Base-by-base conservation (phyloP, 2,888 invertebrate species). In the Scaptomyza cyrtandrae region DNA sequence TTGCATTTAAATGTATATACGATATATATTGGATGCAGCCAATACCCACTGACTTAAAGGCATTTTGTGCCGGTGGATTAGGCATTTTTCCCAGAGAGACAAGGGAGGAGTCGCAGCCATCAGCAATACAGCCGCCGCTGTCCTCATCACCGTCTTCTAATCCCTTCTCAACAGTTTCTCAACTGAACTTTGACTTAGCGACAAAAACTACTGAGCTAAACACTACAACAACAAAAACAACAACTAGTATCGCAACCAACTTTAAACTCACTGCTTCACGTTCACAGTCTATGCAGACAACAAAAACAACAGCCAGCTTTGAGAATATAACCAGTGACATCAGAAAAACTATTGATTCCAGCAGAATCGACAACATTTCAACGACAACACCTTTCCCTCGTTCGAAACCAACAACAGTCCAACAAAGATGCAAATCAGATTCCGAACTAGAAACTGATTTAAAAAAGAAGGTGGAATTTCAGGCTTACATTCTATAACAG, bases 21-120 rank as follows among this genome's bases (percentile, higher is more conserved):
- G 39, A 14, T 56, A 39, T 45, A 44, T 60, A 43, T 61, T 68
- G 61, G 35, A 44, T 72, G 58, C 57, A 69, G 53, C 75, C 72
- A 41, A 46, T 77, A 48, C 69, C 75, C 16, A 61, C 49, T 48
- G 71, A 81, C 56, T 48, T 79, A 16, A 70, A 39, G 29, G 58
- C 70, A 14, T 46, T 75, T 11, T 61, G 56, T 62, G 64, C 60
- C 39, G 77, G 70, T 27, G 83, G 83, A 45, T 69, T 81, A 6
- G 61, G 68, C 65, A 55, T 84, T 31, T 83, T 68, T 53, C 83
- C 83, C 37, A 53, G 86, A 41, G 77, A 75, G 57, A 52, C 63
- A 35, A 48, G 19, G 45, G 55, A 57, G 19, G 44, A 49, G 46
- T 27, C 29, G 11, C 37, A 16, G 44, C 9, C 59, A 24, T 29